Evolutionary conservation across 1,140 invertebrate species (phyloP), one percentile per base, ranked within the genome.

Genomic region (Drosophila funebris): DNA sequence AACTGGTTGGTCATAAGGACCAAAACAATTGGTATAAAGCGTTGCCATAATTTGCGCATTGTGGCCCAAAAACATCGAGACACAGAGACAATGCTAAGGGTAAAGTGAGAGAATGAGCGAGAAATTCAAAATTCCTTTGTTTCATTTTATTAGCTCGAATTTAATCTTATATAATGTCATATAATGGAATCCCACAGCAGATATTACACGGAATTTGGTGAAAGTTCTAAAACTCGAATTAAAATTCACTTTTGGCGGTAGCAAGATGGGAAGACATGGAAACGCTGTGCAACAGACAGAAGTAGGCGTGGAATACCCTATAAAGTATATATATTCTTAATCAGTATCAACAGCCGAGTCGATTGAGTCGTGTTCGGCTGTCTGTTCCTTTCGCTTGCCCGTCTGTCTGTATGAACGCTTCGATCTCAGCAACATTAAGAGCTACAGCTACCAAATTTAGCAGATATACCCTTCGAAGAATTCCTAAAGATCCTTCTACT

Each of bases 1-100:
- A 67, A 71, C n/a, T n/a, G n/a, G n/a, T n/a, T 75, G 77, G 64
- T 46, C 72, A 83, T 83, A 78, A 78, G 78, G 71, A 60, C 80
- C 78, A 56, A n/a, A n/a, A 46, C 60, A 39, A 68, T 68, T 68
- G 8, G 20, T 8, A 24, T 31, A 24, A 44, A 33, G 54, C 54
- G 41, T 29, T 57, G 33, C 44, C 62, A 67, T 53, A 58, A 54
- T 44, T 67, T 57, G 66, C 33, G 44, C 62, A 31, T 31, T 43
- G 54, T 24, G 22, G 13, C 24, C 31, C 27, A 48, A 24, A 48
- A 24, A 48, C 39, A 46, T 11, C 14, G 16, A n/a, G n/a, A n/a
- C 41, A 48, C 33, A 48, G 54, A 18, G 58, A 53, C 67, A 29
- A 39, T n/a, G n/a, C 64, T 9, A 22, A 54, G 37, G 44, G 11